phyloP scores from a whole-genome alignment of 2,888 invertebrate species.

The Drosophila leonis region DNA sequence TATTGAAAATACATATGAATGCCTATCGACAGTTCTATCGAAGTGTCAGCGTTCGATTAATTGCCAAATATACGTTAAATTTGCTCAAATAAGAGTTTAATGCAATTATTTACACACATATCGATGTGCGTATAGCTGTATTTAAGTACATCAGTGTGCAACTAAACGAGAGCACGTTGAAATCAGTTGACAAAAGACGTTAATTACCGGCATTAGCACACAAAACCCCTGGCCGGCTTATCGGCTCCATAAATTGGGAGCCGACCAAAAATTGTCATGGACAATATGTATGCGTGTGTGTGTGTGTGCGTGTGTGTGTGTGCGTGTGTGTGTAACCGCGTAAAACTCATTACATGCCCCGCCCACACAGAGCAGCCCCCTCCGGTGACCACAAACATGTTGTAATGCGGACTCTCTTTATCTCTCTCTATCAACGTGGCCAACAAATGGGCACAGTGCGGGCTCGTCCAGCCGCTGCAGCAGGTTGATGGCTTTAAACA shows the following conservation, averaged over 20 bases:
- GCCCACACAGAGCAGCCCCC: conserved; percentile 7
- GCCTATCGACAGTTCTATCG: conserved; percentile 1
- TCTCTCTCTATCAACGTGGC: conserved; percentile 46
- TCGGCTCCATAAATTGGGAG: conserved; percentile 66
- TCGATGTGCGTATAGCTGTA: background rate
- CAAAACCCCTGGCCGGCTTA: conserved; percentile 47
- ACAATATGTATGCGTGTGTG: conserved; percentile 37
- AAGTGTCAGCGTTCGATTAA: conserved; percentile 4
- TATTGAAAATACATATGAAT: background rate
- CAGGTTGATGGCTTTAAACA: conserved; percentile 31
- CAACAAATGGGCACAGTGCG: conserved; percentile 6
- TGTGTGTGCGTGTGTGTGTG: conserved; percentile 12
- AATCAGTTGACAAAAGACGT: conserved; percentile 73
- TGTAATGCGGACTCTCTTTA: conserved; percentile 65
- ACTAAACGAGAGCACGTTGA: conserved; percentile 20
- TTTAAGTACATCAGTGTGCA: conserved; percentile 9
- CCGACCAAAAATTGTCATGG: conserved; percentile 50
- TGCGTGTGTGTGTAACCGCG: conserved; percentile 47
- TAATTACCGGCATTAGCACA: conserved; percentile 73
- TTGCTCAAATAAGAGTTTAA: background rate
- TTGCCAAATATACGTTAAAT: background rate
- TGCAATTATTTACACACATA: background rate
- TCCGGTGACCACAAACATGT: conserved; percentile 69
- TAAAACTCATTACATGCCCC: conserved; percentile 73
- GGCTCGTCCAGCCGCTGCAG: background rate